Base-by-base conservation (phyloP, 1,140 invertebrate genomes). In the Drosophila erecta region DNA sequence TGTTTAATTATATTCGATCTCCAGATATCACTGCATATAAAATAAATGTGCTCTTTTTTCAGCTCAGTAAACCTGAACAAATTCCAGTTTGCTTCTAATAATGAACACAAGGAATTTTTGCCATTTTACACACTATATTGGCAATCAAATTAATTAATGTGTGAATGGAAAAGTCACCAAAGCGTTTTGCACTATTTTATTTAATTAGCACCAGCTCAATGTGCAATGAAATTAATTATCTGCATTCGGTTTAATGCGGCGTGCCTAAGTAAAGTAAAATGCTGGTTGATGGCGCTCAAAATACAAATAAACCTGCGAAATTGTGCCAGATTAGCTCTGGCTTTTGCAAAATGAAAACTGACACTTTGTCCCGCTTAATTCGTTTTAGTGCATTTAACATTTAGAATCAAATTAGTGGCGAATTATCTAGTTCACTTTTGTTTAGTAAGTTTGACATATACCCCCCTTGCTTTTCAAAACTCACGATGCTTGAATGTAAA, bases 131-230 rank as follows among this genome's bases (percentile, higher is more conserved):
- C 15, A 58, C 50, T 37, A 41, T 22, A 71, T 79, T 70, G 51
- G 5, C 49, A 78, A 77, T 81, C 41, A 70, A 77, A 78, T 81
- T 30, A 77, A 77, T 70, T 80, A 77, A 70, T 75, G 49, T 61
- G 67, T 47, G 35, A 65, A 78, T 64, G 61, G 59, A 59, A 72
- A 57, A 69, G 49, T 61, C 56, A 17, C 50, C 44, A 47, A 12
- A 27, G 64, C 51, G 50, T 66, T 69, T 59, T 40, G 41, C 50
- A 46, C 51, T 38, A 77, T 79, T 75, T 76, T 77, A 76, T 76
- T 76, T 54, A 85, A 80, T 86, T 72, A 80, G 46, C 44, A 59
- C 44, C 62, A 43, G 38, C 35, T 56, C 64, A 44, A 56, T 62
- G 53, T 27, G 57, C 55, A 62, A 62, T 47, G 37, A 69, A 83